These are phyloP conservation scores for Leptopilina syphax DNA, from an alignment of 2,888 invertebrate genomes.

Conservation along the genomic window DNA sequence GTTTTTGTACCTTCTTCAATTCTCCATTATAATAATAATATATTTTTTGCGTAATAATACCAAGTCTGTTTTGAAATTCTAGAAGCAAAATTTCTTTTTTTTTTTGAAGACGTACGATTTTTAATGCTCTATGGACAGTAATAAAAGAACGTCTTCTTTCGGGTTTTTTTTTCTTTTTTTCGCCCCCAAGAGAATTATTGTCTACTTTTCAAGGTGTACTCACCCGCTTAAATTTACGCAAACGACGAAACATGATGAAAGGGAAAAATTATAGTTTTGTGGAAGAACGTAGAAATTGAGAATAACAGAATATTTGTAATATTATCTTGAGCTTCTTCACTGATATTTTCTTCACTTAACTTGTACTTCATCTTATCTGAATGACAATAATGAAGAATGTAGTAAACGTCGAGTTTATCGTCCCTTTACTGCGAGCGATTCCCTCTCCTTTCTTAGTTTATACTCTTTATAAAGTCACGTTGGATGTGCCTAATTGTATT, in stretches of 20 bases:
- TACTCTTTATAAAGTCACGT: background rate
- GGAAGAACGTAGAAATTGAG: slow-evolving; percentile 8
- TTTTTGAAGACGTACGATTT: background rate
- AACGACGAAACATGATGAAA: slow-evolving; percentile 63
- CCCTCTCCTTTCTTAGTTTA: slow-evolving; percentile 33
- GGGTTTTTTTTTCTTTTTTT: background rate
- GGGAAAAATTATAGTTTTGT: slow-evolving; percentile 12
- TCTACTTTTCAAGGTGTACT: slow-evolving; percentile 55
- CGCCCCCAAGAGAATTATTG: slow-evolving; percentile 47
- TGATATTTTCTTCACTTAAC: background rate
- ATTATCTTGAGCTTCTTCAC: slow-evolving; percentile 4
- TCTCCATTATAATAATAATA: slow-evolving; percentile 17
- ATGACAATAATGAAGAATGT: slow-evolving; percentile 56
- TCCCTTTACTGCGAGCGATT: slow-evolving; percentile 16
- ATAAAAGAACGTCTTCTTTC: background rate
- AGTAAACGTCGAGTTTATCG: slow-evolving; percentile 36
- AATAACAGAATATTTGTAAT: background rate
- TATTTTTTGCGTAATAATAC: slow-evolving; percentile 29
- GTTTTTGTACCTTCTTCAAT: slow-evolving; percentile 11
- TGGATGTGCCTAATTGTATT: background rate
- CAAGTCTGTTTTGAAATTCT: background rate
- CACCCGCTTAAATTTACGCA: slow-evolving; percentile 64
- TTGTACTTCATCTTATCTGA: slow-evolving; percentile 58
- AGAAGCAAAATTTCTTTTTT: background rate
- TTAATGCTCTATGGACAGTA: slow-evolving; percentile 45